Conservation (phyloP, 2,113 vertebrate genomes). For the Callopanchax toddi region DNA sequence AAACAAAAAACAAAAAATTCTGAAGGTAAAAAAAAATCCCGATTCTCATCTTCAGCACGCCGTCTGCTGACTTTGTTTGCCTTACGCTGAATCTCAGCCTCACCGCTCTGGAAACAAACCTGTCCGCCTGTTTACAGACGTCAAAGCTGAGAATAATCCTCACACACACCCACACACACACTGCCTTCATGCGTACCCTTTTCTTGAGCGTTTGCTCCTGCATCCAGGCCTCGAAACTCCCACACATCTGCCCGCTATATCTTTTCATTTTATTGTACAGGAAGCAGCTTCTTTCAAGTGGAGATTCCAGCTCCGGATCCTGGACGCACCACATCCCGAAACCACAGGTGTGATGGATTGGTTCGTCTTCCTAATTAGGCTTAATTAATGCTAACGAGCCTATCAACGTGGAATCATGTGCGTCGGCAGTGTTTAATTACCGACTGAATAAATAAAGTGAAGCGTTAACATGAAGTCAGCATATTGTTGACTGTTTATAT, state of each 20-base stretch:
- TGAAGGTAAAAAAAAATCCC: conserved; percentile 25
- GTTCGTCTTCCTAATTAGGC: conserved; percentile 55
- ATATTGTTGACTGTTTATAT: conserved; percentile 68
- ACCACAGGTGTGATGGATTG: conserved; percentile 59
- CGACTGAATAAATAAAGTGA: conserved; percentile 62
- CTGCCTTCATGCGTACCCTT: conserved; percentile 23
- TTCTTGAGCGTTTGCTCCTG: conserved; percentile 24
- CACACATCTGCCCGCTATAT: conserved; percentile 21
- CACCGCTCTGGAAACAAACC: conserved; percentile 52
- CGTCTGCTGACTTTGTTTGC: conserved; percentile 50
- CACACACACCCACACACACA: conserved; percentile 50
- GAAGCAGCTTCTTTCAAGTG: not conserved
- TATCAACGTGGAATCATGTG: conserved; percentile 59
- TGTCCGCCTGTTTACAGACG: conserved; percentile 63
- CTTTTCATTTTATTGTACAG: conserved; percentile 1
- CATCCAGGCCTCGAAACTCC: conserved; percentile 29
- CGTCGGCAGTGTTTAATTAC: conserved; percentile 77
- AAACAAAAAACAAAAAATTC: conserved; percentile 3
- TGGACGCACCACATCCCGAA: conserved; percentile 6
- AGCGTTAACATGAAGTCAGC: conserved; percentile 67
- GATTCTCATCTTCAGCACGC: conserved; percentile 25
- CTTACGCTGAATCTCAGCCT: conserved; percentile 30
- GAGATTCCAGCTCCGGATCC: not conserved
- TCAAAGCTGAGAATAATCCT: conserved; percentile 61
- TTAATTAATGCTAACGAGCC: conserved; percentile 72